phyloP scores from a whole-genome alignment of 2,113 vertebrate species.

The Benitochromis conjunctus region DNA sequence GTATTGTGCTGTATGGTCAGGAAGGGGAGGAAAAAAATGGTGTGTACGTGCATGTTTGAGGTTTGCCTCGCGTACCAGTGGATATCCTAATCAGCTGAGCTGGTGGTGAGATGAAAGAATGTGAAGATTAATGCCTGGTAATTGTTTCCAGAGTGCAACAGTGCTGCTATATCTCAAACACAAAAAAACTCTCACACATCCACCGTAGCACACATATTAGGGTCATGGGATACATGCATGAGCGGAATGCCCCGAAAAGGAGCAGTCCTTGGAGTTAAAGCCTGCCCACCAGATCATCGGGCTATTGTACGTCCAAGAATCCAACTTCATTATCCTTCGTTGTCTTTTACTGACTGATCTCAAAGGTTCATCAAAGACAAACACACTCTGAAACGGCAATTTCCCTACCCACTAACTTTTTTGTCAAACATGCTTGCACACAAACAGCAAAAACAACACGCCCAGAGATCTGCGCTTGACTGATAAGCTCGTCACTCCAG shows the following conservation, averaged over 20 bases:
- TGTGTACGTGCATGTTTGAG: conserved; percentile 33
- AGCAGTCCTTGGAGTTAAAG: not conserved
- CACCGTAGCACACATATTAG: not conserved
- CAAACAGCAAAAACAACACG: conserved; percentile 15
- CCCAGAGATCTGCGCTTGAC: not conserved
- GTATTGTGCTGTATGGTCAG: not conserved
- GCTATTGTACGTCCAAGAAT: not conserved
- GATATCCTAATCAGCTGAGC: conserved; percentile 68
- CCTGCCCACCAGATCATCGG: not conserved
- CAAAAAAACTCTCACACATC: not conserved
- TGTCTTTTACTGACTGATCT: not conserved
- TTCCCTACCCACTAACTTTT: not conserved
- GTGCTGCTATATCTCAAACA: conserved; percentile 31
- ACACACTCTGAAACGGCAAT: not conserved
- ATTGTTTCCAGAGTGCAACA: conserved; percentile 67
- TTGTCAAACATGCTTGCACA: not conserved
- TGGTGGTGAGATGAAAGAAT: conserved; percentile 65
- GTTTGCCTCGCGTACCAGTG: conserved; percentile 46
- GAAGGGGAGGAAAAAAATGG: not conserved
- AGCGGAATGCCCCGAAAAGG: not conserved
- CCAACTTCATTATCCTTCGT: not conserved
- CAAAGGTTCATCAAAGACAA: not conserved
- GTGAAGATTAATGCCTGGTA: conserved; percentile 60
- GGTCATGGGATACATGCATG: not conserved
- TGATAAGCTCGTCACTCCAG: conserved; percentile 35